phyloP scores from a whole-genome alignment of 2,888 invertebrate species.

The Drosophila paramelanica region DNA sequence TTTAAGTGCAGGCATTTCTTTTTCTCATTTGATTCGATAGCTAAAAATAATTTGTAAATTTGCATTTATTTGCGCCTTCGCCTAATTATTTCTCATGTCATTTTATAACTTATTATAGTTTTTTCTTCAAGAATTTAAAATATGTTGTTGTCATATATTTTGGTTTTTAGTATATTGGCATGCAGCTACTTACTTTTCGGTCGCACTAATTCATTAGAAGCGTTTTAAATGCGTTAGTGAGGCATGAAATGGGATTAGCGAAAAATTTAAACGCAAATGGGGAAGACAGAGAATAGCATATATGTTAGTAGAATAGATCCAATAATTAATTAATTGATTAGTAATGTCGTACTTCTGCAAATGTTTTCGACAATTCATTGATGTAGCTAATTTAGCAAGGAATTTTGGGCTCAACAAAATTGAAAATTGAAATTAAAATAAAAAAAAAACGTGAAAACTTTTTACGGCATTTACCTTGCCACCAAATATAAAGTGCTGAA shows the following conservation, averaged over 20 bases:
- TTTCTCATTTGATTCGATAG: too few relatives aligned
- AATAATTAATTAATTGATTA: not conserved
- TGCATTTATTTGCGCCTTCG: not conserved
- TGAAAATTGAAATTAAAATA: conserved; percentile 10
- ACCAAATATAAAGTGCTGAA: conserved; percentile 78
- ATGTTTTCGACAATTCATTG: conserved; percentile 1
- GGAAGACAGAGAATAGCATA: conserved; percentile 23
- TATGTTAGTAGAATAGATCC: conserved; percentile 25
- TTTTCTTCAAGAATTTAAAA: too few relatives aligned
- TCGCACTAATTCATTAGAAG: conserved; percentile 70
- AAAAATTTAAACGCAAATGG: conserved; percentile 27
- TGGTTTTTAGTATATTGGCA: conserved; percentile 9
- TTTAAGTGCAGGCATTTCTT: too few relatives aligned
- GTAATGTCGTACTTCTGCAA: not conserved
- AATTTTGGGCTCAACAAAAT: conserved; percentile 17
- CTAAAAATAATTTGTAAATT: not conserved
- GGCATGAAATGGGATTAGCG: conserved; percentile 44
- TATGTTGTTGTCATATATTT: not conserved
- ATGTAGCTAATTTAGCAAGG: not conserved
- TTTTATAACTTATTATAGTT: too few relatives aligned
- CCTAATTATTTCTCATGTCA: too few relatives aligned
- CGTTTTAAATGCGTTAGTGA: conserved; percentile 45
- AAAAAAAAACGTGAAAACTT: conserved; percentile 16
- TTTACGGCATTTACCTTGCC: conserved; percentile 76
- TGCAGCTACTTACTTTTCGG: conserved; percentile 83